Base-by-base conservation (phyloP, 2,797 vertebrate species). In the Otolemur crassicaudatus region DNA sequence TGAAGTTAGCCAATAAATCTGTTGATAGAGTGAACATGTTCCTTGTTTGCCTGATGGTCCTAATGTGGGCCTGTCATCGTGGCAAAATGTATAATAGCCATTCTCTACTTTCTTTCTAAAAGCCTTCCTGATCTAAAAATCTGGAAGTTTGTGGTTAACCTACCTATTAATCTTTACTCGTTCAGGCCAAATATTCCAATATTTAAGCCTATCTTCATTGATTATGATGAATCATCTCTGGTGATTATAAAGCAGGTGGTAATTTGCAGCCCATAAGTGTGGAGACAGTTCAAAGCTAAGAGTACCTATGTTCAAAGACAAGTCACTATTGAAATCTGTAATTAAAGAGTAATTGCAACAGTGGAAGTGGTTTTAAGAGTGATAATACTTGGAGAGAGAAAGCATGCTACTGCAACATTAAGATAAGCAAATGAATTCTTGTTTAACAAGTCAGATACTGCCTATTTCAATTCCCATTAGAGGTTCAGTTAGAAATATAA, bases 401-500 rank as follows among this genome's bases (percentile, higher is more conserved):
- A 65, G 22, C 29, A 56, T 80, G 53, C 49, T 5, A 14, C 77
- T 90, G 76, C 82, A 88, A 93, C 84, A 49, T 81, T 80, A 75
- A 75, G 70, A 93, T 95, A 96, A 93, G 63, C 91, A 94, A 89
- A 87, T 94, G 93, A 92, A 77, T 91, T 96, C 73, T 70, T 46
- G 82, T 94, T 56, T 63, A 79, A 87, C 91, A 95, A 97, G 97
- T 95, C 84, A 95, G 87, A 95, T 56, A 94, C 85, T n/a, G 87
- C 79, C 73, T 61, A 80, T 95, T 94, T 77, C 60, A 94, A 25
- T 63, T 95, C 96, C 96, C 94, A 58, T 17, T 61, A 94, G 97
- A 94, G 85, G 14, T 91, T 94, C 94, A 80, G 40, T 97, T 97
- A 92, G 96, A 97, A 97, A 96, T 43, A 73, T 82, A 90, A 94